Base-by-base conservation (phyloP, 2,888 invertebrate genomes). In the Drosophila formosana region DNA sequence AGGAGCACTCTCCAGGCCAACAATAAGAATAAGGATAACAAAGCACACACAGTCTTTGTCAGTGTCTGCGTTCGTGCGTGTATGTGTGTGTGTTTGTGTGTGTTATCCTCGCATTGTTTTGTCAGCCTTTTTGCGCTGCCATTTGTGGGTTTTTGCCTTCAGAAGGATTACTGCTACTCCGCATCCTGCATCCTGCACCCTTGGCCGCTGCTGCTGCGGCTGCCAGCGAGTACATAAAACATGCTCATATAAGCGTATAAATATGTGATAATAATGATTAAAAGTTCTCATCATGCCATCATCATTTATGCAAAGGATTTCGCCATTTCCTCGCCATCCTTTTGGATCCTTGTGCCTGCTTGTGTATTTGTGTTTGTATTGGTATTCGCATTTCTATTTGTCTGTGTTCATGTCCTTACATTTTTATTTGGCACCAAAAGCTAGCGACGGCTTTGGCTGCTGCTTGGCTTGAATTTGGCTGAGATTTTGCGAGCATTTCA, bases 181-280 rank as follows among this genome's bases (percentile, higher is more conserved):
- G 49, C 61, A 53, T 72, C 58, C 76, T 47, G 61, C 41, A 57
- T 50, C 28, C 26, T 43, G 30, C 26, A 11, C 18, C 49, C 30
- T 23, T 30, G 46, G 11, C 43, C 25, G 26, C 60, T 25, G 9
- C 41, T 49, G 26, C 47, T 45, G 51, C 41, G 32, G 32, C 56
- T 66, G 68, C 67, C 71, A 78, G 83, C 72, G 67, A 91, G 90
- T 91, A 90, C 82, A 90, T 90, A 90, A 91, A 91, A 90, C 90
- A 91, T 88, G 90, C 90, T 90, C 90, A 87, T 91, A 89, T 87
- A 90, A 90, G 74, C 89, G 88, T 88, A 90, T 88, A 90, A 89
- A 90, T 91, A 90, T 90, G 90, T 89, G 90, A 90, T 90, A 90
- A 91, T 90, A 90, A 90, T 90, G 90, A 90, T 89, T 89, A 87